phyloP scores from a whole-genome alignment of 2,797 vertebrate species.

The Danio tinwini region DNA sequence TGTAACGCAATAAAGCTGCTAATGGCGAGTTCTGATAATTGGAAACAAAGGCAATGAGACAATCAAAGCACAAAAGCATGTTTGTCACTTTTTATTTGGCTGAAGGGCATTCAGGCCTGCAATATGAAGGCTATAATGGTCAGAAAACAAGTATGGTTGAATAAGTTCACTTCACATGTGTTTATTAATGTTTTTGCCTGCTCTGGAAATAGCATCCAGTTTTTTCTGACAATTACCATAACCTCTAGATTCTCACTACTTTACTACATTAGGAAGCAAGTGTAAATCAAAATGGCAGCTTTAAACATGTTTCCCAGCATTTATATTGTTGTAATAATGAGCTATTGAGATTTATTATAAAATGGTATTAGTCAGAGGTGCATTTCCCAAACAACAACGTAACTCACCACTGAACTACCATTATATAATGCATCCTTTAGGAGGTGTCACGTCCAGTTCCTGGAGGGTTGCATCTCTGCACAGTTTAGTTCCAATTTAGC shows the following conservation, averaged over 20 bases:
- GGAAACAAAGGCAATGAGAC: conserved; percentile 47
- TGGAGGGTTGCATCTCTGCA: no score
- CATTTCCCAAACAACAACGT: no score
- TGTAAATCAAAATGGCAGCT: neutral
- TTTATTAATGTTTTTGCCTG: neutral
- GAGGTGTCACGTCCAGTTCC: no score
- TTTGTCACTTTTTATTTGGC: neutral
- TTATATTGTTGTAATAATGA: neutral
- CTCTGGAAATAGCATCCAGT: neutral
- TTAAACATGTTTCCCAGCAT: conserved; percentile 12
- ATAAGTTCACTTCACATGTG: conserved; percentile 5
- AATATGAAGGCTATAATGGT: neutral
- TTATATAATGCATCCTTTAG: no score
- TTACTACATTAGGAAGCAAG: conserved; percentile 6
- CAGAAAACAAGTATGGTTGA: neutral
- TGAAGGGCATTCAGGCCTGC: neutral
- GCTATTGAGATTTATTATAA: neutral
- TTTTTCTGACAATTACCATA: neutral
- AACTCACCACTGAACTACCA: no score
- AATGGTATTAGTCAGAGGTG: neutral
- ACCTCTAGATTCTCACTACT: neutral
- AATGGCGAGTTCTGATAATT: conserved; percentile 25
- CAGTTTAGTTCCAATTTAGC: no score
- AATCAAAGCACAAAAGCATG: conserved; percentile 21
- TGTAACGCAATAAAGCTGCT: neutral